Evolutionary conservation across 1,140 invertebrate species (phyloP).

Genomic region (Diplogasteroides magnus): DNA sequence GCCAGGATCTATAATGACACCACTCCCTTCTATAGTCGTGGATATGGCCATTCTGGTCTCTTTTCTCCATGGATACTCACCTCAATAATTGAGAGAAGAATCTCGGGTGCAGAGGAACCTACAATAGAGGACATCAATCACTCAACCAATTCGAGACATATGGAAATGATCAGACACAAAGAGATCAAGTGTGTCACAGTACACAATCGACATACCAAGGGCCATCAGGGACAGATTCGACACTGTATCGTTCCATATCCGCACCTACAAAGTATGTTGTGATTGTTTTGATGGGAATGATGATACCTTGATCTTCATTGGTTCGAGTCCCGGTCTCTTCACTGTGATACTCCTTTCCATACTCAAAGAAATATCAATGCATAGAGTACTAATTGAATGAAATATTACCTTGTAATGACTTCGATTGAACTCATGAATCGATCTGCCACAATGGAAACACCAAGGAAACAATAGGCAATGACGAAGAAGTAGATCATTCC

Average conservation of each 20-base stretch:
- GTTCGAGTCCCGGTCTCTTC: conserved; percentile 56
- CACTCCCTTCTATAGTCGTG: too few relatives aligned
- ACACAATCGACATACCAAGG: conserved; percentile 67
- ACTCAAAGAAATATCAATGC: conserved; percentile 37
- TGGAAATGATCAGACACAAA: too few relatives aligned
- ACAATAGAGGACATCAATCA: too few relatives aligned
- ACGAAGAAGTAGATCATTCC: conserved; percentile 84
- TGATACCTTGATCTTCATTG: conserved; percentile 36
- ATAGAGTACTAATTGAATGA: conserved; percentile 5
- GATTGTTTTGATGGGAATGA: neutral
- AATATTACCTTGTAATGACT: conserved; percentile 87
- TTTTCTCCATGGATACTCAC: too few relatives aligned
- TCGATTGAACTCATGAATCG: conserved; percentile 98
- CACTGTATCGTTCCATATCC: conserved; percentile 87
- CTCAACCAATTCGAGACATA: too few relatives aligned
- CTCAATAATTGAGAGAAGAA: conserved; percentile 91
- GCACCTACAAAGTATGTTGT: conserved; percentile 58
- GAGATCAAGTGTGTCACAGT: too few relatives aligned
- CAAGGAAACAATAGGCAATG: conserved; percentile 90
- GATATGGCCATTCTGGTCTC: too few relatives aligned
- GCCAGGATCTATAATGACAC: conserved; percentile 18
- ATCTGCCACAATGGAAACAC: conserved; percentile 96
- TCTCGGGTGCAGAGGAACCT: conserved; percentile 90
- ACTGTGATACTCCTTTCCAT: conserved; percentile 56
- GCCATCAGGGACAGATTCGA: conserved; percentile 98